A percentile compares a stretch with the other conserved stretches of the same genome.
Evolutionary conservation across 2,888 invertebrate species (phyloP).

Genomic region (Ophonus ardosiacus): DNA sequence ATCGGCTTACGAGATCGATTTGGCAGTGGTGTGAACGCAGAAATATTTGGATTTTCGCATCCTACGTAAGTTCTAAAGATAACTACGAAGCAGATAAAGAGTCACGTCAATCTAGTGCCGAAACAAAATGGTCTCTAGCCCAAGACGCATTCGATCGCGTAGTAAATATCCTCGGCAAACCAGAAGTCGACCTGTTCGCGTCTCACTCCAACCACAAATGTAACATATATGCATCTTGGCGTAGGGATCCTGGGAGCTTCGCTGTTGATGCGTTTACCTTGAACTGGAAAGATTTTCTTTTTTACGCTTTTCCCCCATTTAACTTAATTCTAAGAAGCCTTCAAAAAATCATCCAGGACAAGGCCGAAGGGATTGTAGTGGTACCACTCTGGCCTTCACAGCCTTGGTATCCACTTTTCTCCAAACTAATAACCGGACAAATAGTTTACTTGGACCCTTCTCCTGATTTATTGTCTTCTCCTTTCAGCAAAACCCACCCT

Average conservation of each 20-base stretch:
- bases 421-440: conserved; percentile 18
- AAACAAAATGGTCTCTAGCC: background rate
- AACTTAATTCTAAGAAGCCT: background rate
- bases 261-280: background rate
- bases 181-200: too few species aligned
- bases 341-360: background rate
- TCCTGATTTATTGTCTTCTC: conserved; percentile 15
- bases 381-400: background rate
- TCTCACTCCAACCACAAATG: background rate
- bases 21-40: conserved; percentile 66
- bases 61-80: conserved; percentile 65
- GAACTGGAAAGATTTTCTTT: background rate
- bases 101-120: too few species aligned
- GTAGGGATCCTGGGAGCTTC: background rate
- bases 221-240: background rate
- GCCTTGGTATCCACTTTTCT: background rate
- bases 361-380: background rate
- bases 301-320: background rate
- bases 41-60: conserved; percentile 65
- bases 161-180: background rate
- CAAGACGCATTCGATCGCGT: background rate
- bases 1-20: conserved; percentile 64
- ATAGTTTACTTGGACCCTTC: conserved; percentile 51
- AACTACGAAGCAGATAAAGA: conserved; percentile 67
- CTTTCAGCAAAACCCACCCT: background rate